Evolutionary conservation across 2,888 invertebrate species (phyloP), one percentile per base, ranked within the genome.

Genomic region (Dasysyrphus tricinctus): DNA sequence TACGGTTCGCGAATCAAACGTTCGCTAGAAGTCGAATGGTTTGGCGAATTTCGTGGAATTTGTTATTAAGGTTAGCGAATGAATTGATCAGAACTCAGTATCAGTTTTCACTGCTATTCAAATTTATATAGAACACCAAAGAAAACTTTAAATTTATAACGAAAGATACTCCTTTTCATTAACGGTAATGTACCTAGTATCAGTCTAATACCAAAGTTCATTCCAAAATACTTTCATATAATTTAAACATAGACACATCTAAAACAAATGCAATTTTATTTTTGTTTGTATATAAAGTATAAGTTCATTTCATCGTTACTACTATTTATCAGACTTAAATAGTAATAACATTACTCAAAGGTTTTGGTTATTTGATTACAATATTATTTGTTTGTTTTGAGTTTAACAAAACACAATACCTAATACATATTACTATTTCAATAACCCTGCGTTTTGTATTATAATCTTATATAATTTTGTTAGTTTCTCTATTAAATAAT

Each of bases 301-400:
- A 77, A 86, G 70, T 78, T 81, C 59, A 75, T 75, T 81, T 77
- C 37, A 75, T 63, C 8, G 81, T 81, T 85, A 85, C 76, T 74
- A 81, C 77, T 39, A 74, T 78, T 75, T 63, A 63, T 81, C 81
- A 86, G 85, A 81, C 85, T 81, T 81, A 86, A 80, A 80, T 74
- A 80, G 81, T 49, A 77, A 86, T 70, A 70, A 76, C 77, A 70
- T 85, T 63, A 78, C 47, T 16, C 47, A 49, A 69, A 77, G 39
- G 72, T 80, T 80, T 54, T 80, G 81, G 61, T 85, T 85, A 81
- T 72, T 80, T 85, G 80, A 82, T 78, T 81, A 77, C 69, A 86
- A 44, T 70, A 74, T 69, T 16, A 19, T 44, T 39, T 47, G 5
- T 67, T 57, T 65, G 57, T 72, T 16, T 44, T 19, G 56, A 42